Evolutionary conservation across 92 coral and sea anemone species (phyloP), one percentile per base, ranked within the genome.

Genomic region (Hydrozoanthus gracilis): DNA sequence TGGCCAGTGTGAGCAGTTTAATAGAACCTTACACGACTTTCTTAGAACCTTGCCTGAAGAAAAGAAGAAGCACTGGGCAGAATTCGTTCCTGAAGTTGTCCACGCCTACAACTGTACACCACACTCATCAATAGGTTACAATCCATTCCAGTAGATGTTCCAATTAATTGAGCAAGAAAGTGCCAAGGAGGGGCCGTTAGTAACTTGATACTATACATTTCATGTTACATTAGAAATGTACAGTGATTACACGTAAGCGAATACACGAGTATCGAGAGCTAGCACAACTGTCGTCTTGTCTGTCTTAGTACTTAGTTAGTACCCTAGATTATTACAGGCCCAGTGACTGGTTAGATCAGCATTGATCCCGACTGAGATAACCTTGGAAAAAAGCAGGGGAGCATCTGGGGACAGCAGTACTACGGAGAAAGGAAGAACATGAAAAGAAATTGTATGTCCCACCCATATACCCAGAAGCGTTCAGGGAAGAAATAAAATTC

Each of bases 1-100:
- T 70, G 95, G 84, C 3, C 87, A 89, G 73, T 92, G 92, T 73
- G 91, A 87, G 50, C 15, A 88, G 20, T 92, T 92, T 73, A 92
- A 89, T 70, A 60, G 87, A 2, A 62, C 92, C 3, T 73, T 92
- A 86, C 92, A 92, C 89, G 95, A 86, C 27, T 71, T 92, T n/a
- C 91, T 92, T 1, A 71, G 82, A 27, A 27, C 39, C 39, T 56
- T 13, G 8, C 15, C 12, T 56, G 64, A 2, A 10, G 9, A 52
- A 12, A 56, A 56, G 64, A 56, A 56, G 64, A 13, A 3, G 11
- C 13, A 14, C 64, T 56, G 64, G 64, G 15, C 64, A 56, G 64
- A 56, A 56, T 9, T 6, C 17, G 8, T 64, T 64, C 35, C 69
- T 16, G 69, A 64, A 64, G 27, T 64, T 1, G 27, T 64, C 35